Conservation (phyloP, 2,888 invertebrate species). For the Chloromyia formosa region DNA sequence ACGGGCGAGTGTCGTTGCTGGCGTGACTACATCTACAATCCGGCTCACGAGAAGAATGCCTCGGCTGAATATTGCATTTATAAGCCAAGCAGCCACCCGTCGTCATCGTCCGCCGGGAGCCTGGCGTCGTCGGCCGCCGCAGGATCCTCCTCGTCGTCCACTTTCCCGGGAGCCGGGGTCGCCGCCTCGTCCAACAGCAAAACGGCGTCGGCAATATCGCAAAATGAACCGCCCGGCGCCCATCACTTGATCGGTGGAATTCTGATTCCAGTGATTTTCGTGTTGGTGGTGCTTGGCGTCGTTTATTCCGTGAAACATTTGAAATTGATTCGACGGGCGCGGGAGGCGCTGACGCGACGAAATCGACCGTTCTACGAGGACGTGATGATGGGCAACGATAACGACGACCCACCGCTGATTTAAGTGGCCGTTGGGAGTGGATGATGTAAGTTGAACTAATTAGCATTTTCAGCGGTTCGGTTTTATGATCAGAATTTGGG, state of each 20-base stretch:
- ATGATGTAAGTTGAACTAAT: constrained; percentile 14
- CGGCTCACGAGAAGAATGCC: constrained; percentile 32
- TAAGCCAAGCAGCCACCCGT: constrained; percentile 14
- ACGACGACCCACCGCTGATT: constrained; percentile 54
- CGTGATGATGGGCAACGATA: constrained; percentile 55
- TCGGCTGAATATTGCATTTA: constrained; percentile 35
- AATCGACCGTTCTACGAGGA: constrained; percentile 54
- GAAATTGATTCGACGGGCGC: constrained; percentile 52
- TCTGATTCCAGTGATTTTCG: constrained; percentile 53
- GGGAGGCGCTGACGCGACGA: constrained; percentile 53
- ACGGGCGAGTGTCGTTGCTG: constrained; percentile 27
- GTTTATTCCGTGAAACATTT: constrained; percentile 52
- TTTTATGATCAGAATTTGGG: not conserved
- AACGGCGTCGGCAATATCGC: constrained; percentile 42
- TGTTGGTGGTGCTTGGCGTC: constrained; percentile 52
- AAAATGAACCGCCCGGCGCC: constrained; percentile 48
- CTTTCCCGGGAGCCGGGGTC: not conserved
- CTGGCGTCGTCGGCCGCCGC: not conserved
- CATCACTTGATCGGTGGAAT: constrained; percentile 54
- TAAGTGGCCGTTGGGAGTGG: constrained; percentile 48
- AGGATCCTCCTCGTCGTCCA: not conserved
- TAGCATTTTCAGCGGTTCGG: not conserved
- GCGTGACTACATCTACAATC: constrained; percentile 21
- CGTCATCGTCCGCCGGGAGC: not conserved
- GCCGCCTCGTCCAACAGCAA: constrained; percentile 15